Base-by-base conservation (phyloP, 2,797 vertebrate genomes). In the Gymnodraco acuticeps region DNA sequence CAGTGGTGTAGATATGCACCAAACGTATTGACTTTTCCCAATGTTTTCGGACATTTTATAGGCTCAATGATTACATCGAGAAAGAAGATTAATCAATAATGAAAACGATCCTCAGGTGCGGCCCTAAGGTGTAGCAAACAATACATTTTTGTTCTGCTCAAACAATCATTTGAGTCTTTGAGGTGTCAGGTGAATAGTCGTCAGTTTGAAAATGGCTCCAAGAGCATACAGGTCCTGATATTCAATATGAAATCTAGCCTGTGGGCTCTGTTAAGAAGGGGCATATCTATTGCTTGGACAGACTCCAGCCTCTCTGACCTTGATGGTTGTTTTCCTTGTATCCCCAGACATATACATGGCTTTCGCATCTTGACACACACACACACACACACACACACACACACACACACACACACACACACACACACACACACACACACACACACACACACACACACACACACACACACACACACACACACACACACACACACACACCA, bases 261-360 rank as follows among this genome's bases (percentile, higher is more conserved):
- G 16, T 64, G 65, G 70, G 75, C 56, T 81, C 27, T 58, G 80
- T 87, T 89, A 78, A 78, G 73, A 81, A 70, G 59, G 5, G 4
- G 47, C 64, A 72, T 83, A 85, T 84, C 88, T 89, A 80, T 89
- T 54, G 64, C 82, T 85, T 88, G 90, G 90, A 88, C 81, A 61
- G 81, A 76, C 72, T 88, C 85, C 87, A 88, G 81, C 74, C 72
- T 82, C 82, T 77, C 85, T 91, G 92, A 92, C 90, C 91, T 93
- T 92, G 88, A 87, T 93, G 88, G 92, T 92, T 93, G 89, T 92
- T 94, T 93, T 91, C 78, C 89, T 89, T 88, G 89, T 88, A 82
- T 89, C 78, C 72, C 65, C 87, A 94, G 91, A 92, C 86, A 81
- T 90, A 93, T 92, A 92, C 91, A 93, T 48, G 67, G 60, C 82